Evolutionary conservation across 2,888 invertebrate species (phyloP), one percentile per base, ranked within the genome.

Genomic region (Agrochola litura): DNA sequence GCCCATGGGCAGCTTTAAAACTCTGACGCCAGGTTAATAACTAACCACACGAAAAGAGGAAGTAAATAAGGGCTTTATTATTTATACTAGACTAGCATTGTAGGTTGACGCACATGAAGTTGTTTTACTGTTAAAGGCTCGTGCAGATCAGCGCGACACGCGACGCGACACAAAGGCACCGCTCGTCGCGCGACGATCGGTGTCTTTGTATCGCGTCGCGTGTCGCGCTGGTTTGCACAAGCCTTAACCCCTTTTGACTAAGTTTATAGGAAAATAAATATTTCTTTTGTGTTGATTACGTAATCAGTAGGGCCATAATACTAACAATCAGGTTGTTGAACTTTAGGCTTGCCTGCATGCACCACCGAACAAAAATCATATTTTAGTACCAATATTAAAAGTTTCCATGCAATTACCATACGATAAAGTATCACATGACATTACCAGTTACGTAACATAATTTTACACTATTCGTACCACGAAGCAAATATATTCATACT

Each of bases 371-470:
- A 0, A 63, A 67, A 12, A 37, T 56, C 25, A 19, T 19, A 49
- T 60, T 77, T n/a, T 22, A 69, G n/a, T 4, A 16, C 56, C 22
- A 58, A 46, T 52, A 52, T 19, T 52, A 52, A 8, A 49, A 19
- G 16, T 81, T 30, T 30, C 1, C 12, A 66, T 30, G 19, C 19
- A n/a, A 67, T 61, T 22, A 61, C 9, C 10, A 58, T 52, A n/a
- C 54, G 9, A 82, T 61, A 61, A 63, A 66, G 8, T 30, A 41
- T 16, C 16, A 25, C 60, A 69, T n/a, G 60, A 22, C 30, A 69
- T 60, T 22, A 58, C 72, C 9, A 30, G 6, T 69, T 63, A 8
- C 8, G 2, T 46, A 49, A 37, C 49, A 66, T 41, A 43, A 30
- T 66, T 74, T 54, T 25, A n/a, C 37, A 60, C 22, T 37, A 66